Conservation (phyloP, 2,113 vertebrate genomes). For the Pseudolaguvia tuberculata region DNA sequence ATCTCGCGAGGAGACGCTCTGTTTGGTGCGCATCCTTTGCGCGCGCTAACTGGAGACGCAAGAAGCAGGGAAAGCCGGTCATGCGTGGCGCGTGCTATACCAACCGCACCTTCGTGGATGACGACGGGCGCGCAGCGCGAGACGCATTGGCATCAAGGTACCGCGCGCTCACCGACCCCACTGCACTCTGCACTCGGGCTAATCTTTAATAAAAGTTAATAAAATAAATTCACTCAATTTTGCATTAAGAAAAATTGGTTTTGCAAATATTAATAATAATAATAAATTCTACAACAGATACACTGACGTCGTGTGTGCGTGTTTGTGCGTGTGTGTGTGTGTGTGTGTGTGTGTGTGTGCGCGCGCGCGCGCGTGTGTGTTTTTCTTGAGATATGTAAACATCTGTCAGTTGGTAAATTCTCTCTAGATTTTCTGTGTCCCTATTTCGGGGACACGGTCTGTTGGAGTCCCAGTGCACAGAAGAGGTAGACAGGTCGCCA, state of each 20-base stretch:
- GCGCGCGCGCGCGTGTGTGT: background rate
- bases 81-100: constrained; percentile 38
- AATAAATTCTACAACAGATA: background rate
- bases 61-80: background rate
- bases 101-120: constrained; percentile 36
- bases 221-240: no score
- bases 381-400: background rate
- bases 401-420: no score
- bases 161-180: background rate
- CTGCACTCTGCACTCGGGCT: background rate
- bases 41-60: background rate
- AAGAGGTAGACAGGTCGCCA: no score
- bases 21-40: background rate
- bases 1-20: constrained; percentile 14
- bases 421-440: no score
- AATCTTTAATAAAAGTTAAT: no score
- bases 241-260: background rate
- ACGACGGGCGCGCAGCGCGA: constrained; percentile 35
- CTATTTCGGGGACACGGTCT: no score
- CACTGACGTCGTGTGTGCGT: background rate
- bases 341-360: no score
- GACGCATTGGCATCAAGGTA: constrained; percentile 21
- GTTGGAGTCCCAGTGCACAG: no score
- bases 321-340: no score
- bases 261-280: background rate